phyloP scores from a whole-genome alignment of 1,140 invertebrate genomes.

The Pissodes strobi region DNA sequence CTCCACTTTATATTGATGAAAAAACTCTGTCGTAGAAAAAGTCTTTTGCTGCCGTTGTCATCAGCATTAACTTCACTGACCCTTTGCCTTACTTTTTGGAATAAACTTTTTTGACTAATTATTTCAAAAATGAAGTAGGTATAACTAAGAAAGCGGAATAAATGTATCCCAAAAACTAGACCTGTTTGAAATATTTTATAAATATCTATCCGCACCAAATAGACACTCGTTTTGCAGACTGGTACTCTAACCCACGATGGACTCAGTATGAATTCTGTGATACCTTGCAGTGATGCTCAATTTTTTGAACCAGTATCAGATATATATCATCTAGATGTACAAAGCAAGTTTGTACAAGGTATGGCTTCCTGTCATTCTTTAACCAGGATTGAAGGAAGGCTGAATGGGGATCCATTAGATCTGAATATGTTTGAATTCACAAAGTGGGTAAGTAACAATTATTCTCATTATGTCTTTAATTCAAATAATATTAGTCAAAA shows the following conservation, averaged over 20 bases:
- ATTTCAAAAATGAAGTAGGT: too few species aligned
- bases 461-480: neutral
- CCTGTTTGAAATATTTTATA: too few species aligned
- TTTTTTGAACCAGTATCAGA: constrained; percentile 66
- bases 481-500: neutral
- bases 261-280: constrained; percentile 86
- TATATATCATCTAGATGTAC: constrained; percentile 57
- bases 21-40: too few species aligned
- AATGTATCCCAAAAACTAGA: too few species aligned
- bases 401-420: constrained; percentile 83
- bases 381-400: constrained; percentile 75
- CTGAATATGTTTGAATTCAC: constrained; percentile 89
- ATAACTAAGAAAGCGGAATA: too few species aligned
- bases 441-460: constrained; percentile 65
- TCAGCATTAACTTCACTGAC: too few species aligned
- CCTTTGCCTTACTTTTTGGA: too few species aligned
- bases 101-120: too few species aligned
- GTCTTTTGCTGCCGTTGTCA: too few species aligned
- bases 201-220: too few species aligned
- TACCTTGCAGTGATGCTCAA: constrained; percentile 64
- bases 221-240: constrained; percentile 74
- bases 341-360: constrained; percentile 60
- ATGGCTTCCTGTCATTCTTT: constrained; percentile 84
- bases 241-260: constrained; percentile 95
- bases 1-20: too few species aligned